These are phyloP conservation scores for Dipodomys merriami DNA, from an alignment of 2,113 vertebrate genomes.

Conservation along the genomic window DNA sequence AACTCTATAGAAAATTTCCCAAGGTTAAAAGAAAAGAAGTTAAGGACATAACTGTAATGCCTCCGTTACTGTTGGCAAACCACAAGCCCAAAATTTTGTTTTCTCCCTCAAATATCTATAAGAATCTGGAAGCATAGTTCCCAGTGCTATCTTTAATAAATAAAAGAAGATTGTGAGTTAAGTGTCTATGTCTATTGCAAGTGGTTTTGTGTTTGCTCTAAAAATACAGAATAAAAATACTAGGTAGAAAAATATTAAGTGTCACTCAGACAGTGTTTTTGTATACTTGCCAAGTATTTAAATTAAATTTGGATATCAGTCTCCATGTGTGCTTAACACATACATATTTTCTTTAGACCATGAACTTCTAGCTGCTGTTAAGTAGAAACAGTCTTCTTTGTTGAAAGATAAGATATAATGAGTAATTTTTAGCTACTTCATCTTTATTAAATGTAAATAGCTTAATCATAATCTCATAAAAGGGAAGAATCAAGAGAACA, in stretches of 20 bases:
- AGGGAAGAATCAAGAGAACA: conserved; percentile 26
- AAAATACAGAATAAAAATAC: conserved; percentile 72
- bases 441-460: conserved; percentile 63
- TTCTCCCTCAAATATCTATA: neutral
- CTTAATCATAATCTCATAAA: conserved; percentile 38
- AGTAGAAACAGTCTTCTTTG: conserved; percentile 56
- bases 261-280: conserved; percentile 67
- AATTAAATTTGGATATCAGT: conserved; percentile 74
- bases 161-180: conserved; percentile 19
- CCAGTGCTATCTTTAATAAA: conserved; percentile 62
- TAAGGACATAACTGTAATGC: neutral
- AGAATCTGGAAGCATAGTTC: neutral
- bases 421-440: conserved; percentile 56
- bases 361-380: conserved; percentile 45
- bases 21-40: neutral
- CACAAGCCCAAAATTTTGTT: neutral
- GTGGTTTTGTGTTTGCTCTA: conserved; percentile 38
- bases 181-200: conserved; percentile 8
- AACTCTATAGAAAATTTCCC: conserved; percentile 6
- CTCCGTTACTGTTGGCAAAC: neutral
- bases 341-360: conserved; percentile 24
- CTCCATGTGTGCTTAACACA: conserved; percentile 54
- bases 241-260: conserved; percentile 60
- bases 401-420: conserved; percentile 49
- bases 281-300: conserved; percentile 63